These are phyloP conservation scores for Microtus oregoni DNA, from an alignment of 2,113 vertebrate species.

Conservation along the genomic window DNA sequence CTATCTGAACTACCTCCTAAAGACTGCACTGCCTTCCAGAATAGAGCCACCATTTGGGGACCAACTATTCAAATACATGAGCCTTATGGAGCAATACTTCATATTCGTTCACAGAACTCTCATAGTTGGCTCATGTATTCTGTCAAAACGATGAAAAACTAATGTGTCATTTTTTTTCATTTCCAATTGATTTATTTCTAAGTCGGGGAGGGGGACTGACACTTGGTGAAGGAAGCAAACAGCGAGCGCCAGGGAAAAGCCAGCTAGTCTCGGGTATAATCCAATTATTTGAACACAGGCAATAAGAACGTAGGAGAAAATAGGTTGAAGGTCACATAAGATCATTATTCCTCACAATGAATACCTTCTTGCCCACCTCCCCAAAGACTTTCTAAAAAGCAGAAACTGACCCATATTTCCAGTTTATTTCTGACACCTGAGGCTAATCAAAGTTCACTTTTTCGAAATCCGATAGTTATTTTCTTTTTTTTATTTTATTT, in stretches of 20 bases:
- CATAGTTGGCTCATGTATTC: background rate
- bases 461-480: conserved; percentile 84
- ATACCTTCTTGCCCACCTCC: conserved; percentile 49
- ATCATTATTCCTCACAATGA: conserved; percentile 51
- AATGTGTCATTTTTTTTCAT: conserved; percentile 65
- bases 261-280: conserved; percentile 67
- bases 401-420: conserved; percentile 77
- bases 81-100: background rate
- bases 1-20: background rate
- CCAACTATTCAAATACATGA: background rate
- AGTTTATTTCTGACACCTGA: conserved; percentile 84
- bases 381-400: conserved; percentile 62
- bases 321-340: conserved; percentile 27
- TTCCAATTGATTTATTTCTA: conserved; percentile 81
- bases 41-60: background rate
- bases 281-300: conserved; percentile 65
- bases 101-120: background rate
- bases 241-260: conserved; percentile 54
- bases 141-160: background rate
- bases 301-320: conserved; percentile 51
- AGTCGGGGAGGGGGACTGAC: conserved; percentile 64
- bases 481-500: too few species aligned
- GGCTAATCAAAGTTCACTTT: conserved; percentile 86
- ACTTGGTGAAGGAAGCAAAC: conserved; percentile 62
- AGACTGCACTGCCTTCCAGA: background rate